A percentile compares a stretch with the other conserved stretches of the same genome.
These are phyloP conservation scores for Cantharis nigra DNA, from an alignment of 2,888 invertebrate species.

Conservation along the genomic window DNA sequence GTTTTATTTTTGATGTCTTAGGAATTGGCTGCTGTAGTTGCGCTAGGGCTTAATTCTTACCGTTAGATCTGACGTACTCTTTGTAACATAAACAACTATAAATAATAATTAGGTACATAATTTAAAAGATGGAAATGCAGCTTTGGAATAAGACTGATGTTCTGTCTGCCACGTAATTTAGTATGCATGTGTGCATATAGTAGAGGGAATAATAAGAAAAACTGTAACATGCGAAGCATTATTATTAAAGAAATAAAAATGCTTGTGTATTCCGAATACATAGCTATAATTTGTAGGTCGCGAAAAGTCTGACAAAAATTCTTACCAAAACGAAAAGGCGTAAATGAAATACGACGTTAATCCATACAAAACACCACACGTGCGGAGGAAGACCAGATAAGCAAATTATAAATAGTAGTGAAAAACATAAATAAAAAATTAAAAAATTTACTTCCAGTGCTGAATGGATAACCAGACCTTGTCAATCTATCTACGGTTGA, in stretches of 20 bases:
- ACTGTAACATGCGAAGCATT: neutral
- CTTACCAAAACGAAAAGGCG: neutral
- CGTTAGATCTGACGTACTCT: too few relatives aligned
- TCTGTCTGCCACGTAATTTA: neutral
- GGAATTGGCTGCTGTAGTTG: too few relatives aligned
- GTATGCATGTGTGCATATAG: neutral
- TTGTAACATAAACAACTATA: neutral
- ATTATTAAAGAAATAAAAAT: neutral
- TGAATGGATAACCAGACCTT: neutral
- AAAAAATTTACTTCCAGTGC: neutral
- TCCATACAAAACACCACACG: neutral
- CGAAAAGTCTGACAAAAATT: neutral
- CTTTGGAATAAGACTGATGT: neutral
- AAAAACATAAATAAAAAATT: neutral
- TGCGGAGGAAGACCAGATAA: neutral
- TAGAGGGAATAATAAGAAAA: neutral
- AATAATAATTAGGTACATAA: neutral
- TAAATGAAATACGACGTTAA: neutral
- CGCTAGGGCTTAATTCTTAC: too few relatives aligned
- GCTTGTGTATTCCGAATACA: neutral
- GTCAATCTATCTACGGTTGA: too few relatives aligned
- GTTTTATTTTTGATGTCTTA: too few relatives aligned
- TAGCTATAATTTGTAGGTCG: neutral
- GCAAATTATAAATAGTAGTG: neutral
- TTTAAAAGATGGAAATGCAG: neutral